Conservation (phyloP, 92 coral and sea anemone species). For the Metridium senile region DNA sequence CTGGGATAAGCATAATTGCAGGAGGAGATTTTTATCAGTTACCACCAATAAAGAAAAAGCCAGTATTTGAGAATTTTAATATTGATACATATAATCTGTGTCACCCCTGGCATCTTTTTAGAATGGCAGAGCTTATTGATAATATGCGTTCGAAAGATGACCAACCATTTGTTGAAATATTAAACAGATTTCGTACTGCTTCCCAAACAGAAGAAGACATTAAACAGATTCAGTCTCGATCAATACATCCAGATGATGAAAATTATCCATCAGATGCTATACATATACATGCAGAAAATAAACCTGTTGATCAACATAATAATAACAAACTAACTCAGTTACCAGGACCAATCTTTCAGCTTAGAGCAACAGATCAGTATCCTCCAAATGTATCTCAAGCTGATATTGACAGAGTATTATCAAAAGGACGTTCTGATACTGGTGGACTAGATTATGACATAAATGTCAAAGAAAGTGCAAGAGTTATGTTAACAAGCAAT, state of each 20-base stretch:
- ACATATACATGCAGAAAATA: background rate
- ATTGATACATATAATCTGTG: constrained; percentile 13
- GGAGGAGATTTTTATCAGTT: background rate
- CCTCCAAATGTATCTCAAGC: constrained; percentile 28
- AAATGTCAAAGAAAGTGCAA: constrained; percentile 50
- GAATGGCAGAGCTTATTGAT: background rate
- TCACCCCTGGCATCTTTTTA: background rate
- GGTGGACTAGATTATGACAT: constrained; percentile 70
- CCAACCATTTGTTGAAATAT: constrained; percentile 60
- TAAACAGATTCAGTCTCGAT: constrained; percentile 45
- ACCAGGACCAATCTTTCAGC: constrained; percentile 19
- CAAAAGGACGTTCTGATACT: constrained; percentile 60
- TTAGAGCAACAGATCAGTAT: constrained; percentile 36
- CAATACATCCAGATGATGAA: constrained; percentile 22
- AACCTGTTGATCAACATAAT: constrained; percentile 26
- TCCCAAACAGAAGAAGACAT: constrained; percentile 64
- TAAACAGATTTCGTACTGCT: constrained; percentile 67
- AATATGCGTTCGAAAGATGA: constrained; percentile 54
- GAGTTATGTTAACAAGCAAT: constrained; percentile 49
- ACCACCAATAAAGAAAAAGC: constrained; percentile 11
- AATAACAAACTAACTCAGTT: constrained; percentile 18
- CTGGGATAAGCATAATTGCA: background rate
- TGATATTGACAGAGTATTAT: constrained; percentile 62
- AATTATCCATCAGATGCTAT: background rate
- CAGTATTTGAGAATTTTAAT: constrained; percentile 54